Evolutionary conservation across 2,797 vertebrate species (phyloP), one percentile per base, ranked within the genome.

Genomic region (Rhinoraja longicauda): DNA sequence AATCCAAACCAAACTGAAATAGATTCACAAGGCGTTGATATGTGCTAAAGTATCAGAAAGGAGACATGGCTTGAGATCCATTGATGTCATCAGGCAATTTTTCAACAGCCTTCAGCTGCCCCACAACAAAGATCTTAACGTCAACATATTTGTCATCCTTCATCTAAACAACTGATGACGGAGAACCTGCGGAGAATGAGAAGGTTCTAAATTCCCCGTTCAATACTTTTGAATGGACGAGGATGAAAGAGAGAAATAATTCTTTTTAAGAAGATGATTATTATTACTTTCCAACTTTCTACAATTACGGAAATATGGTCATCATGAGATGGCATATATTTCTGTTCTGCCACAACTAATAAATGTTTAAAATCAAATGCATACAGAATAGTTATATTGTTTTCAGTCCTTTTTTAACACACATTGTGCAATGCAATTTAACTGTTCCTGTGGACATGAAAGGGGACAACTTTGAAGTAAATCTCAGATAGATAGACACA

Each of bases 121-220:
- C 67, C 70, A 92, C 70, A 92, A 92, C 90, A 92, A 75, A 75
- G 90, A 75, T 75, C 84, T 88, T 73, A 92, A 92, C 90, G 26
- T 92, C 70, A 10, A 53, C 67, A 92, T 57, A 75, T 53, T 92
- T 73, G 67, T 92, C 90, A 92, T 17, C 90, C 70, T 73, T 92
- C 90, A 53, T 75, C 24, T 45, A 73, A 92, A 92, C 70, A 92
- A 45, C 90, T 72, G 90, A 92, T 53, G 90, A 92, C 9, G 70
- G 90, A 92, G 70, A n/a, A 53, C 36, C 17, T 75, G 70, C 67
- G 45, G 90, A 53, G 70, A 57, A 75, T 73, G 70, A 57, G 45
- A 53, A 72, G 32, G 67, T 24, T 73, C 67, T 29, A 92, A n/a
- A 29, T 29, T 73, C 53, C 53, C 72, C 26, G 39, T 67, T 75